Evolutionary conservation across 2,888 invertebrate genomes (phyloP), one percentile per base, ranked within the genome.

Genomic region (Leptopterna dolabrata): DNA sequence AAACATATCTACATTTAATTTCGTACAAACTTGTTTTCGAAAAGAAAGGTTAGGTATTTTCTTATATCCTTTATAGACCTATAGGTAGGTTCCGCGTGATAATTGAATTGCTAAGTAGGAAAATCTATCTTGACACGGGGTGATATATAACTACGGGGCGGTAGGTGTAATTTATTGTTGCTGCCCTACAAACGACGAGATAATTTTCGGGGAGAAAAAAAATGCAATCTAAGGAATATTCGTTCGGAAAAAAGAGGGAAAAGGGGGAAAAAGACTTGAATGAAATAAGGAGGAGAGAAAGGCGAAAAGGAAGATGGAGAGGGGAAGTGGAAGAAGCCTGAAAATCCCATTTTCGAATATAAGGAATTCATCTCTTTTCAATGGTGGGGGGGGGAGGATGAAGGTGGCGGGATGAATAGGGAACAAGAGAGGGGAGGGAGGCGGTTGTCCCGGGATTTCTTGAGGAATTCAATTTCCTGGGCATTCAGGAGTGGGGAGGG

Each of bases 401-500:
- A 19, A 19, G 63, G 63, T n/a, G n/a, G n/a, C 9, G 24, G 19
- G n/a, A 63, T n/a, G 27, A 55, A 70, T n/a, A 51, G 29, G 29
- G 16, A 29, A 29, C 19, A 16, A 47, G 55, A n/a, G 16, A 16
- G 55, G 13, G 51, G 63, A 16, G 36, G 45, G 43, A 43, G 78
- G 82, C 24, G 55, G 51, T 81, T 55, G 27, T 36, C 81, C 36
- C 36, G 30, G 81, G 81, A 81, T 81, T 81, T 81, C 81, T 81
- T 81, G 81, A 81, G 81, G 81, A 81, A 81, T 81, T 81, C 81
- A 81, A 81, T 81, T 81, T 81, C 81, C 81, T 81, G 81, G 55
- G 36, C 63, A 47, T 55, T 78, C 71, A 73, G 36, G 47, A n/a
- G 63, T 11, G 4, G 16, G 63, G 24, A 1, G 63, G 6, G 63